Base-by-base conservation (phyloP, 2,113 vertebrate species). In the Prunella himalayana region DNA sequence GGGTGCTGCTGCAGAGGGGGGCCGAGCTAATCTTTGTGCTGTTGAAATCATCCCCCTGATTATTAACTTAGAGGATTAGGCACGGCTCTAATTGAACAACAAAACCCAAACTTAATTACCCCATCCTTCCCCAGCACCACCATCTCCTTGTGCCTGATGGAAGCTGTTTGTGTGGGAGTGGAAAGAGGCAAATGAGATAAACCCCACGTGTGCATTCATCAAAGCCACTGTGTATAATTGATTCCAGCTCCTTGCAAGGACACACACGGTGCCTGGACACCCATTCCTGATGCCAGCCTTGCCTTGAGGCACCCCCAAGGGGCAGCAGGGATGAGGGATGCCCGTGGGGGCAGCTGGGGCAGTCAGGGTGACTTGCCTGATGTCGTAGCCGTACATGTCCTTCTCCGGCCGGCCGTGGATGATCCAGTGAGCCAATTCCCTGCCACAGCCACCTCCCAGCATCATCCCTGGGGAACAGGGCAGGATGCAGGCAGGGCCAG, bases 321-420 rank as follows among this genome's bases (percentile, higher is more conserved):
- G 19, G 2, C 78, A 28, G 15, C n/a, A 15, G 23, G n/a, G 70
- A 7, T 1, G 2, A 59, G 24, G 21, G 47, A 7, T 15, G 33
- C 9, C 25, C 9, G 10, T 1, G 1, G 28, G n/a, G 88, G 77
- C 45, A 27, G 7, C 42, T 13, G 69, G 53, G 65, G 12, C 35
- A n/a, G 19, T 2, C 0, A 0, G 31, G 61, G 33, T 8, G 24
- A 80, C 98, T 69, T 70, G 98, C 99, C 99, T 99, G 98, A 99
- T 99, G 96, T 99, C 99, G 0, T 99, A 99, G 91, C 99, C 91
- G 1, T 99, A 99, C 99, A 99, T 99, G 96, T 99, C 99, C 97
- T 99, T 99, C 93, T 99, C 99, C 0, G 99, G 99, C 9, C 98
- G 98, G 15, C 99, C 99, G 0, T 98, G 98, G 82, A 99, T 94